These are phyloP conservation scores for Adrianichthys oophorus DNA, from an alignment of 2,797 vertebrate species.

Conservation along the genomic window DNA sequence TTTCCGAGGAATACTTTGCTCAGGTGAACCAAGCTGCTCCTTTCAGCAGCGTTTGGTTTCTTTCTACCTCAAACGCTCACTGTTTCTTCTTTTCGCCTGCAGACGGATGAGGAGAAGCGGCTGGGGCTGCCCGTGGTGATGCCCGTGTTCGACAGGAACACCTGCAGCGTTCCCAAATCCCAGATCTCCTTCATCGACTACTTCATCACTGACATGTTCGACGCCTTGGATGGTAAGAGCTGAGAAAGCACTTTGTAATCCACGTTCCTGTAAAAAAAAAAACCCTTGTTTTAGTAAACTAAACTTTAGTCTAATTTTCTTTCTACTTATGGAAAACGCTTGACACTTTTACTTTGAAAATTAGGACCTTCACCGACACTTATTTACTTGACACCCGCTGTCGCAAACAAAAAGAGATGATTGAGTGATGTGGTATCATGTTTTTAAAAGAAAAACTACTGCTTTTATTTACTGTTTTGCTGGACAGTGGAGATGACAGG, in stretches of 20 bases:
- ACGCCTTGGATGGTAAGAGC: conserved; percentile 94
- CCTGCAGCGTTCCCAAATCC: conserved; percentile 94
- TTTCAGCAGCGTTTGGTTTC: neutral
- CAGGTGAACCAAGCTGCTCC: conserved; percentile 76
- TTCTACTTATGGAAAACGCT: no score
- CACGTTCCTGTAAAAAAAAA: no score
- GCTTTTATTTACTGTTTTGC: neutral
- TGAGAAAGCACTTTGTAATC: no score
- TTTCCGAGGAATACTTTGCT: conserved; percentile 96
- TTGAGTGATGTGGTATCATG: no score
- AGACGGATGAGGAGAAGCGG: conserved; percentile 96
- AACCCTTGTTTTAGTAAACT: no score
- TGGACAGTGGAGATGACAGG: conserved; percentile 11
- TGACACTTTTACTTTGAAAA: no score
- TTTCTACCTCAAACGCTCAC: no score
- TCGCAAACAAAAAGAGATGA: no score
- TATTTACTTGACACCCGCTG: no score
- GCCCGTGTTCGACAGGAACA: conserved; percentile 95
- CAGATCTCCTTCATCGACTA: conserved; percentile 98
- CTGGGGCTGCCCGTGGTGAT: conserved; percentile 92
- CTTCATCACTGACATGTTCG: conserved; percentile 97
- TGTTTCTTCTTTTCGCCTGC: conserved; percentile 16
- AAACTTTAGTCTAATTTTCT: no score
- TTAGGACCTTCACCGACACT: no score
- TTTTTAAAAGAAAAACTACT: no score